A percentile compares a stretch with the other conserved stretches of the same genome.
These are phyloP conservation scores for Nyctibius grandis DNA, from an alignment of 2,797 vertebrate genomes.

Conservation along the genomic window DNA sequence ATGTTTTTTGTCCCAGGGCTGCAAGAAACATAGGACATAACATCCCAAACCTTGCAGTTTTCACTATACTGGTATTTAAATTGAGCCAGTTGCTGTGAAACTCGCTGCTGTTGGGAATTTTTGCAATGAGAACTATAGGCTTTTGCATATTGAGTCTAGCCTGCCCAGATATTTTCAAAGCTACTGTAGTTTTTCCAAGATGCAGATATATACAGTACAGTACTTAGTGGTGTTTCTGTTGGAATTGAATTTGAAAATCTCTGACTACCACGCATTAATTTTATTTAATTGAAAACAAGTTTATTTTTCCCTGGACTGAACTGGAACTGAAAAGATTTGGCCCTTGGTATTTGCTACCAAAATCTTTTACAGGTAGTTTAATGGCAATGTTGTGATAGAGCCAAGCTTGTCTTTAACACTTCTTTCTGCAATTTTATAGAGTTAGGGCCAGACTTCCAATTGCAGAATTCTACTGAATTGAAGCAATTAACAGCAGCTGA, in stretches of 20 bases:
- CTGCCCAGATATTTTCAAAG: background rate
- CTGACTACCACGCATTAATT: background rate
- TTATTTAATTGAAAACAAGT: slow-evolving; percentile 4
- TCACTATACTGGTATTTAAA: background rate
- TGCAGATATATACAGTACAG: background rate
- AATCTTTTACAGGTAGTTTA: slow-evolving; percentile 8
- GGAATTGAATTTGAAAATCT: slow-evolving; percentile 11
- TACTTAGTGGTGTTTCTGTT: slow-evolving; percentile 32
- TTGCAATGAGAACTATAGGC: background rate
- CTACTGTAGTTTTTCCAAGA: background rate
- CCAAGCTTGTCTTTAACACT: slow-evolving; percentile 11
- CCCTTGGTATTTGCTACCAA: background rate
- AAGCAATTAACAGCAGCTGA: background rate
- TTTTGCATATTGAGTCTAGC: background rate
- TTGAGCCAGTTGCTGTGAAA: background rate
- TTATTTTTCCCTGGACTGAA: background rate
- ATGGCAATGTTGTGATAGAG: background rate
- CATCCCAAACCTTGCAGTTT: background rate
- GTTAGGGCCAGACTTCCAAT: background rate
- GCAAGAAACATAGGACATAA: background rate
- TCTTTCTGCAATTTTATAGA: background rate
- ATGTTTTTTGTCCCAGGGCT: background rate
- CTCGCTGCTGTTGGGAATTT: background rate
- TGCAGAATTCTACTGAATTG: background rate
- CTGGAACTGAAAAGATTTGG: background rate